Evolutionary conservation across 2,888 invertebrate species (phyloP).

Genomic region (Sphaerophoria rueppellii): DNA sequence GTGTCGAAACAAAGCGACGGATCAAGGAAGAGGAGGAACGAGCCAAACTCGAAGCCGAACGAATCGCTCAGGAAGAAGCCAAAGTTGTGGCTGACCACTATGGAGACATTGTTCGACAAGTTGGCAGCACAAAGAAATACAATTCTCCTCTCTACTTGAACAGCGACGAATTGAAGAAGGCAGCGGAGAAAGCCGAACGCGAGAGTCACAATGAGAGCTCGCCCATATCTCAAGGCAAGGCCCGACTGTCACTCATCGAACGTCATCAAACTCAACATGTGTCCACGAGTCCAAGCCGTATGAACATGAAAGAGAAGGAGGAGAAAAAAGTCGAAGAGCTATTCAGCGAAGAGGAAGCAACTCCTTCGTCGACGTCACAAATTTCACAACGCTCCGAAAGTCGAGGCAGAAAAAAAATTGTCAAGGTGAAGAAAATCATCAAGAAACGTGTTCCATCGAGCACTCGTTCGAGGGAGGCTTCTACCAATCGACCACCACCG

Average conservation of each 20-base stretch:
- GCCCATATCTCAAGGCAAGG: constrained; percentile 73
- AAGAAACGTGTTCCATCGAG: constrained; percentile 79
- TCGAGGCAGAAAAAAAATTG: constrained; percentile 79
- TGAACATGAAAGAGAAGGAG: constrained; percentile 61
- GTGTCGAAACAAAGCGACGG: constrained; percentile 81
- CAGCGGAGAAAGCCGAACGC: constrained; percentile 83
- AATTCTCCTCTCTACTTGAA: constrained; percentile 84
- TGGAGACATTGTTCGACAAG: constrained; percentile 89
- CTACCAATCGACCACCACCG: constrained; percentile 76
- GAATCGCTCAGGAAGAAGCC: constrained; percentile 84
- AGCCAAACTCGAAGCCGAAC: constrained; percentile 78
- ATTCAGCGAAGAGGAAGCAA: constrained; percentile 73
- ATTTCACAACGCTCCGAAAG: constrained; percentile 78
- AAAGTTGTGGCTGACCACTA: constrained; percentile 90
- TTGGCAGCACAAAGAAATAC: constrained; percentile 83
- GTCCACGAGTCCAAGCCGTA: constrained; percentile 76
- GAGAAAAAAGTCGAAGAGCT: constrained; percentile 72
- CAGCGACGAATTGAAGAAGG: constrained; percentile 85
- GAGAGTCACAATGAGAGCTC: constrained; percentile 74
- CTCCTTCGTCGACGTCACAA: constrained; percentile 65
- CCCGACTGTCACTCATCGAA: constrained; percentile 80
- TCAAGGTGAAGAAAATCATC: constrained; percentile 79
- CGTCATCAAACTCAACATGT: constrained; percentile 79
- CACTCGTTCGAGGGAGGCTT: constrained; percentile 80
- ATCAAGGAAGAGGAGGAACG: constrained; percentile 78